Percentiles rank a stretch among this genome's conserved stretches.
phyloP scores from a whole-genome alignment of 2,113 vertebrate species.

The Halichoeres trimaculatus region DNA sequence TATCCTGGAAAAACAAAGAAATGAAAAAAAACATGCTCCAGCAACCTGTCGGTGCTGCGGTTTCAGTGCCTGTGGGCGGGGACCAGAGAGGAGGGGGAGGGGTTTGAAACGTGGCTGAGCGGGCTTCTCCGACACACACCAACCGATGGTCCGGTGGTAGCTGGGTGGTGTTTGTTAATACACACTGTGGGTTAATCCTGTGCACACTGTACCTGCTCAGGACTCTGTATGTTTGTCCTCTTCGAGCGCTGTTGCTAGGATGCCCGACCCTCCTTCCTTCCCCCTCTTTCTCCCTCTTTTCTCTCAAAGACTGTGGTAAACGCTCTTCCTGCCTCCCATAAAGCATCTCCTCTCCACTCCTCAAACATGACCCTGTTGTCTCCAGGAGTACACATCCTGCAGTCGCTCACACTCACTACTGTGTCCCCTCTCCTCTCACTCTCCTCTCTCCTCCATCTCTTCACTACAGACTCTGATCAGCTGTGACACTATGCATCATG shows the following conservation, averaged over 20 bases:
- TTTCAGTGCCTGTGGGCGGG: conserved; percentile 79
- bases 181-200: conserved; percentile 89
- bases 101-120: conserved; percentile 73
- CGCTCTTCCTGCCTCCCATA: conserved; percentile 54
- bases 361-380: conserved; percentile 53
- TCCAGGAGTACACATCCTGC: conserved; percentile 67
- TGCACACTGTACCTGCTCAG: conserved; percentile 88
- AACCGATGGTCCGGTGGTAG: conserved; percentile 80
- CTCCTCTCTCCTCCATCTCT: conserved; percentile 32
- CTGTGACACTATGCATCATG: conserved; percentile 98
- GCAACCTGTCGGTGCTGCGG: conserved; percentile 40
- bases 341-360: conserved; percentile 51
- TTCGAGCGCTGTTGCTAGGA: conserved; percentile 70
- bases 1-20: background rate
- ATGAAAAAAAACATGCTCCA: background rate
- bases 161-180: conserved; percentile 90
- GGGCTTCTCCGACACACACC: conserved; percentile 88
- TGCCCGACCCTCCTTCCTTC: background rate
- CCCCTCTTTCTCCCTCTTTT: background rate
- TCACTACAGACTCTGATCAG: conserved; percentile 85
- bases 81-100: conserved; percentile 55
- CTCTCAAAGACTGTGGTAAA: conserved; percentile 53
- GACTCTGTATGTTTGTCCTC: conserved; percentile 76
- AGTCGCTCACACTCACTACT: conserved; percentile 45
- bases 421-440: conserved; percentile 14